Evolutionary conservation across 2,113 vertebrate genomes (phyloP), one percentile per base, ranked within the genome.

Genomic region (Dinomys branickii): DNA sequence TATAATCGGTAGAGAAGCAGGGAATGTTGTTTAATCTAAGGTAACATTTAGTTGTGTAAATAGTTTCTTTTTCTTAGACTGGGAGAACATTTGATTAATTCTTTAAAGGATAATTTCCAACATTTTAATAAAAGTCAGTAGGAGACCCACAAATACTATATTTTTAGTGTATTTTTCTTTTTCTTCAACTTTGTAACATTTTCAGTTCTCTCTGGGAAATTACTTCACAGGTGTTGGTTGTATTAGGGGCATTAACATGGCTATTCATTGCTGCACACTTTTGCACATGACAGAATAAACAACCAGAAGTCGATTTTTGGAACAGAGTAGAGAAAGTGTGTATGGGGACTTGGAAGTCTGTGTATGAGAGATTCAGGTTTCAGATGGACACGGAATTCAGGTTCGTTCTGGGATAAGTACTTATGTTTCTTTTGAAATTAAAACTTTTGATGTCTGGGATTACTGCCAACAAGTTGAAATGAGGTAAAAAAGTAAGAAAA

Each of bases 401-500:
- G 73, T 20, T 38, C 41, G 26, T 81, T 81, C 20, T 90, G 83
- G 54, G 35, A 4, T 71, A 47, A 41, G 12, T 11, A 19, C 7
- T 19, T 0, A 3, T 50, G 9, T 67, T 85, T 33, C 2, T 16
- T 87, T 47, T 56, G 75, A 54, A 87, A 38, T 71, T 7, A 75
- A 38, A 97, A 7, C 22, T 93, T 81, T 71, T 3, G 5, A 19
- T n/a, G 35, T 78, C 50, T 61, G 59, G 52, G 59, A 38, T 26
- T 17, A 38, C 33, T 94, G 85, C 56, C 87, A 77, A n/a, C 63
- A 85, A 91, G 92, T 75, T 85, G 95, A 92, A 95, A 83, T 91
- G 95, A 92, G 90, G 88, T 91, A 75, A 95, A 92, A 92, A 41
- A 67, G 61, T 38, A 92, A 96, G 38, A 54, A 95, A 96, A 97